Base-by-base conservation (phyloP, 2,113 vertebrate genomes). In the Cottus gobio region DNA sequence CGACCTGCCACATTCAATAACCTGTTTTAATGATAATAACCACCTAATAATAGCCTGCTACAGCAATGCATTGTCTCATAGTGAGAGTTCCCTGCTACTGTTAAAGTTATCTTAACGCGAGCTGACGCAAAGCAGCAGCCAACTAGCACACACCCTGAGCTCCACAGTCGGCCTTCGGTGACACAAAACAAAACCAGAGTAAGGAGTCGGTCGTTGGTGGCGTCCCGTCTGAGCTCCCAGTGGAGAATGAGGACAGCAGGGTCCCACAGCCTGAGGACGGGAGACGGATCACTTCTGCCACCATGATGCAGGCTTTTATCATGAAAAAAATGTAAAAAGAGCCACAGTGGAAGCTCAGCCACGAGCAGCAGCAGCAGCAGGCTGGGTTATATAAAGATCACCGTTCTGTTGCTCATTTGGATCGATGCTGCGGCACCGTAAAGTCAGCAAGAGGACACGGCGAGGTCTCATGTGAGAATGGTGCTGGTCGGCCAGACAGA, bases 271-370 rank as follows among this genome's bases (percentile, higher is more conserved):
- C 85, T 34, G 75, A 80, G 80, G 87, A 85, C 70, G 71, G 64
- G 67, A 76, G 75, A 79, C 66, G 0, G 81, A 85, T 86, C 71
- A 52, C 73, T 83, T 85, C 74, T 87, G 81, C 77, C 70, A 87
- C 77, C 65, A 31, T 66, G 66, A 75, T 69, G 73, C 71, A 52
- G n/a, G 46, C 79, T 82, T 89, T 87, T 63, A 73, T 84, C 77
- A 7, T 42, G 66, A 79, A 80, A 77, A 80, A 77, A n/a, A n/a
- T n/a, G n/a, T n/a, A n/a, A n/a, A n/a, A 42, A 76, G 54, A 56
- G 15, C 20, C 56, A 26, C n/a, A 30, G 12, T 24, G 18, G 26
- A 78, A 50, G 52, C 52, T 52, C 16, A 48, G 1, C 26, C 9
- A n/a, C 1, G 42, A 77, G 61, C 74, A 42, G 15, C 69, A 39